phyloP scores from a whole-genome alignment of 35 echinoderm and acorn worm species.

The Diadema setosum region DNA sequence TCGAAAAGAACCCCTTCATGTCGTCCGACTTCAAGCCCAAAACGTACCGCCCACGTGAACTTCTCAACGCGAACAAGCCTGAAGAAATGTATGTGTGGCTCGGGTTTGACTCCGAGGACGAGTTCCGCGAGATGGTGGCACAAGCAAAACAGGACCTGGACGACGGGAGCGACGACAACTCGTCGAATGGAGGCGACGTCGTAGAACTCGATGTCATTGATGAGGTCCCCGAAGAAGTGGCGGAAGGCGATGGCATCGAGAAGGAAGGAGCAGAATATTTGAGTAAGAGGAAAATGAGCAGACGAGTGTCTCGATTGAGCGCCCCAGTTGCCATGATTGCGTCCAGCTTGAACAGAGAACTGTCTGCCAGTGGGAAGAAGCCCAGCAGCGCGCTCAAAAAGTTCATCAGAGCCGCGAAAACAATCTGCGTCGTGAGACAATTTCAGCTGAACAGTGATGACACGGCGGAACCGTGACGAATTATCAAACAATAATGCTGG shows the following conservation, averaged over 20 bases:
- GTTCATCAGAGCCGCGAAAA: slow-evolving; percentile 29
- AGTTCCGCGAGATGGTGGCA: background rate
- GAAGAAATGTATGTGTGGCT: slow-evolving; percentile 81
- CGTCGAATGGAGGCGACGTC: background rate
- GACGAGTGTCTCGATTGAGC: slow-evolving; percentile 17
- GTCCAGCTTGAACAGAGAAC: background rate
- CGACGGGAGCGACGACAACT: background rate
- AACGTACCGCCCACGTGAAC: slow-evolving; percentile 12
- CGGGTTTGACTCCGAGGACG: slow-evolving; percentile 61
- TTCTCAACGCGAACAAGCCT: background rate
- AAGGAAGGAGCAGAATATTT: background rate
- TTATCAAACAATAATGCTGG: too few relatives aligned
- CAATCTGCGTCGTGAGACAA: slow-evolving; percentile 16
- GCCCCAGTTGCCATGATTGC: slow-evolving; percentile 19
- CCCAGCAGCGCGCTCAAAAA: slow-evolving; percentile 12
- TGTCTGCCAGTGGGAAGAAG: background rate
- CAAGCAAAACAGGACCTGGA: background rate
- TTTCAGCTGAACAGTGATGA: slow-evolving; percentile 20
- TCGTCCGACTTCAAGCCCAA: slow-evolving; percentile 48
- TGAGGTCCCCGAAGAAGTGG: background rate
- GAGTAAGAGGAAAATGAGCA: background rate
- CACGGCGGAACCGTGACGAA: background rate
- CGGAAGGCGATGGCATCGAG: background rate
- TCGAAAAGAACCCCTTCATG: slow-evolving; percentile 58
- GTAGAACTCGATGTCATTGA: slow-evolving; percentile 7